Percentiles rank a stretch among this genome's conserved stretches.
These are phyloP conservation scores for Zonitis immaculata DNA, from an alignment of 2,888 invertebrate genomes.

Conservation along the genomic window DNA sequence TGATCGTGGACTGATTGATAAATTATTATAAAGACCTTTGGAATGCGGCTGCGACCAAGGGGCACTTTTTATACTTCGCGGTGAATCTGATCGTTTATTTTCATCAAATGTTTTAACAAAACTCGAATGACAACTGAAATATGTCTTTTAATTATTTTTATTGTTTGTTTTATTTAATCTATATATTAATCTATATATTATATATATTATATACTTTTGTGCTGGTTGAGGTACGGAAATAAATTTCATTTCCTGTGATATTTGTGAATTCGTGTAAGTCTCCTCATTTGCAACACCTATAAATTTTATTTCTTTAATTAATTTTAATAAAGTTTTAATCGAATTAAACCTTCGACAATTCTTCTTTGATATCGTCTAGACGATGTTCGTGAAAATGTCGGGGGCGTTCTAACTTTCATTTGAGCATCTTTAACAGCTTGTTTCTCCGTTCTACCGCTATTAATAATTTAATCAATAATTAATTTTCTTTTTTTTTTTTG, in stretches of 20 bases:
- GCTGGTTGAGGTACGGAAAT: slow-evolving; percentile 57
- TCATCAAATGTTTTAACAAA: slow-evolving; percentile 18
- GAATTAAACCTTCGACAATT: slow-evolving; percentile 36
- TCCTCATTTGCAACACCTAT: slow-evolving; percentile 45
- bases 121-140: slow-evolving; percentile 15
- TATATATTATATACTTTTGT: slow-evolving; percentile 34
- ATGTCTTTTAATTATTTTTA: background rate
- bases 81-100: slow-evolving; percentile 59
- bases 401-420: slow-evolving; percentile 50
- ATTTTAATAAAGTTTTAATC: slow-evolving; percentile 3
- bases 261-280: slow-evolving; percentile 38
- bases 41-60: slow-evolving; percentile 69
- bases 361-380: slow-evolving; percentile 61
- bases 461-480: too few species aligned
- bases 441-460: slow-evolving; percentile 62
- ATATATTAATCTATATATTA: background rate
- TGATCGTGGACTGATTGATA: slow-evolving; percentile 70
- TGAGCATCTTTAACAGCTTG: slow-evolving; percentile 54
- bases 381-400: slow-evolving; percentile 60
- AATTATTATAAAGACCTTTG: slow-evolving; percentile 64
- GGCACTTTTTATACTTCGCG: slow-evolving; percentile 79
- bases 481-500: too few species aligned
- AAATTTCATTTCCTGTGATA: slow-evolving; percentile 49
- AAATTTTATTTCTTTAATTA: slow-evolving; percentile 12
- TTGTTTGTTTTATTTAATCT: background rate